These are phyloP conservation scores for Prinia subflava DNA, from an alignment of 2,113 vertebrate genomes.

Conservation along the genomic window DNA sequence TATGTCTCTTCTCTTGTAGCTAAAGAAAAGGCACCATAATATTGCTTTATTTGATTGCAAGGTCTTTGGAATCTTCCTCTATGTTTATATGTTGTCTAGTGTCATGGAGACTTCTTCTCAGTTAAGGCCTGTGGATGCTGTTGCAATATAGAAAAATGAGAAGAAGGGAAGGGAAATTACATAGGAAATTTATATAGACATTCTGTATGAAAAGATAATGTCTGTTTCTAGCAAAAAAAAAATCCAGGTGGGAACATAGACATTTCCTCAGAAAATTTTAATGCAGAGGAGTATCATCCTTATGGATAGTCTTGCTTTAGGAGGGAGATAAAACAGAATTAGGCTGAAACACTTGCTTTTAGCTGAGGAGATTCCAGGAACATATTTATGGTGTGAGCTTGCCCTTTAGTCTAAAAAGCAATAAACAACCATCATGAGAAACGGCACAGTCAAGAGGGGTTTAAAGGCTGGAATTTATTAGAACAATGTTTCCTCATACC, in stretches of 20 bases:
- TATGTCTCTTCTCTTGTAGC: slow-evolving; percentile 14
- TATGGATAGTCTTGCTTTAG: neutral
- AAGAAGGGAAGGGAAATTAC: neutral
- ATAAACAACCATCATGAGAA: slow-evolving; percentile 34
- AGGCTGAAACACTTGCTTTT: neutral
- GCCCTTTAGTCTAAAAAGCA: neutral
- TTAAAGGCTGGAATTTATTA: slow-evolving; percentile 47
- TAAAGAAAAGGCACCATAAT: slow-evolving; percentile 49
- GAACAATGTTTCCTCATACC: slow-evolving; percentile 42
- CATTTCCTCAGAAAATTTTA: neutral
- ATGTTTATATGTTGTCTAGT: slow-evolving; percentile 30
- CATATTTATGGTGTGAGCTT: neutral
- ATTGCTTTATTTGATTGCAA: slow-evolving; percentile 40
- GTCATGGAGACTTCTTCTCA: slow-evolving; percentile 24
- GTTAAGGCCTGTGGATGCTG: neutral
- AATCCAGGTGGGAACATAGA: neutral
- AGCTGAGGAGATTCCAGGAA: neutral
- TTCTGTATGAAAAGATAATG: neutral
- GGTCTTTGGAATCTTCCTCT: neutral
- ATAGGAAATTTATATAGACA: neutral
- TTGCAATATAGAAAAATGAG: neutral
- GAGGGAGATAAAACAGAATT: neutral
- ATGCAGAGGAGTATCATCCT: neutral
- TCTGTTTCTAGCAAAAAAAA: neutral
- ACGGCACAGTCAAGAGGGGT: neutral